A percentile compares a stretch with the other conserved stretches of the same genome.
These are phyloP conservation scores for Aramus guarauna DNA, from an alignment of 2,113 vertebrate genomes.

Conservation along the genomic window DNA sequence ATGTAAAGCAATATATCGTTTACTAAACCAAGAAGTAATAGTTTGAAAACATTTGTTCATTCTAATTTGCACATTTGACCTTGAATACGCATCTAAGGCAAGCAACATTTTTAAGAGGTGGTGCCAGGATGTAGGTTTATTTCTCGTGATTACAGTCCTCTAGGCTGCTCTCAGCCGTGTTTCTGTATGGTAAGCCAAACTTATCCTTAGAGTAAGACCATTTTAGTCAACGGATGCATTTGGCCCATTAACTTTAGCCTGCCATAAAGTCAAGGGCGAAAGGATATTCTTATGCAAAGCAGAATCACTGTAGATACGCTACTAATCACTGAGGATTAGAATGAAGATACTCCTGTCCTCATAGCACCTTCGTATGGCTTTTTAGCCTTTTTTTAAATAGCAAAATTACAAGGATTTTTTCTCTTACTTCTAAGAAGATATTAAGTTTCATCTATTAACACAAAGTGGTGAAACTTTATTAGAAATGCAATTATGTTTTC, in stretches of 20 bases:
- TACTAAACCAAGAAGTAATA: background rate
- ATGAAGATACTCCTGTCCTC: slow-evolving; percentile 13
- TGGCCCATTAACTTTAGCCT: slow-evolving; percentile 65
- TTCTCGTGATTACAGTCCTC: background rate
- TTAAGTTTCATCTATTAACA: slow-evolving; percentile 3
- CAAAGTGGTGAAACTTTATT: slow-evolving; percentile 10
- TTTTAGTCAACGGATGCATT: slow-evolving; percentile 42
- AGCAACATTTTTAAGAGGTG: background rate
- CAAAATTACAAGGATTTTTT: background rate
- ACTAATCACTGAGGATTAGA: slow-evolving; percentile 58
- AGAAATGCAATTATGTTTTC: slow-evolving; percentile 48
- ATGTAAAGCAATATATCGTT: background rate
- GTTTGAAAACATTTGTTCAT: background rate
- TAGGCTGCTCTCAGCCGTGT: background rate
- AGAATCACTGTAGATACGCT: slow-evolving; percentile 20
- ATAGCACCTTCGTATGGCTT: background rate
- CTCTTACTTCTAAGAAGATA: slow-evolving; percentile 3
- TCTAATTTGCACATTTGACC: background rate
- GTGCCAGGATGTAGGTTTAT: background rate
- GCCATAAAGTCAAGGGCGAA: slow-evolving; percentile 62
- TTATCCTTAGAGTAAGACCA: slow-evolving; percentile 39
- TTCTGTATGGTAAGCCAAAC: slow-evolving; percentile 25
- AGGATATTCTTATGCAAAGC: slow-evolving; percentile 53
- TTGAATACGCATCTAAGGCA: background rate
- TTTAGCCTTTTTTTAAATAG: background rate